Percentiles rank a stretch among this genome's conserved stretches.
Evolutionary conservation across 2,888 invertebrate genomes (phyloP).

Genomic region (Mimumesa dahlbomi): DNA sequence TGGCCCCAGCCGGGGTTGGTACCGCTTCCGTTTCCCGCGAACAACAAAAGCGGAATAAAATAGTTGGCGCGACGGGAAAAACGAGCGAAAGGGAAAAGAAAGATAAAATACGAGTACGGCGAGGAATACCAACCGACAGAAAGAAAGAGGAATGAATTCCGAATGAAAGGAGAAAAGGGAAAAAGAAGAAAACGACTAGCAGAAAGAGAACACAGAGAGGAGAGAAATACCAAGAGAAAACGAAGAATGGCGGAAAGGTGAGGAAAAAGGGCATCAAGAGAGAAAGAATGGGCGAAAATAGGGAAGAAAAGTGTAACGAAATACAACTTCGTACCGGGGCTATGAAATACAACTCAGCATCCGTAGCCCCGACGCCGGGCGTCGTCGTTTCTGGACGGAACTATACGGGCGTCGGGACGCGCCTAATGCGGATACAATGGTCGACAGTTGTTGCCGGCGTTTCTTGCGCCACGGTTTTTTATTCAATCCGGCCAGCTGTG

Average conservation of each 20-base stretch:
- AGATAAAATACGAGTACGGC: background rate
- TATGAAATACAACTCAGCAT: conserved; percentile 68
- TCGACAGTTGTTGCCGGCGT: conserved; percentile 69
- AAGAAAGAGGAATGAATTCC: background rate
- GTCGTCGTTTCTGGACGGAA: conserved; percentile 40
- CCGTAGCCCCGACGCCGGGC: conserved; percentile 30
- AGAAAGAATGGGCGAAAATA: background rate
- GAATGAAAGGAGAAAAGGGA: background rate
- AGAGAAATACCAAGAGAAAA: background rate
- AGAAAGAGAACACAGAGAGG: background rate
- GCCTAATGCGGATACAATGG: conserved; percentile 71
- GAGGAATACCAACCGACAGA: conserved; percentile 7
- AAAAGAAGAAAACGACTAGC: background rate
- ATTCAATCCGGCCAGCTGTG: conserved; percentile 29
- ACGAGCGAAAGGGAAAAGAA: background rate
- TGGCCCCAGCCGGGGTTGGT: background rate
- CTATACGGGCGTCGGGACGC: conserved; percentile 53
- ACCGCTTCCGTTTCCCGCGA: conserved; percentile 12
- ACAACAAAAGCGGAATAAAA: conserved; percentile 23
- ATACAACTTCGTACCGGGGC: conserved; percentile 36
- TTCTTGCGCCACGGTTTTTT: conserved; percentile 59
- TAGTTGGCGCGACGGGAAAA: background rate
- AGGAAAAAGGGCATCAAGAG: background rate
- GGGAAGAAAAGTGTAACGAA: conserved; percentile 8
- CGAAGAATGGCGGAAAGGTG: conserved; percentile 1